A percentile compares a stretch with the other conserved stretches of the same genome.
These are phyloP conservation scores for Lasioglossum vierecki DNA, from an alignment of 2,888 invertebrate species.

Conservation along the genomic window DNA sequence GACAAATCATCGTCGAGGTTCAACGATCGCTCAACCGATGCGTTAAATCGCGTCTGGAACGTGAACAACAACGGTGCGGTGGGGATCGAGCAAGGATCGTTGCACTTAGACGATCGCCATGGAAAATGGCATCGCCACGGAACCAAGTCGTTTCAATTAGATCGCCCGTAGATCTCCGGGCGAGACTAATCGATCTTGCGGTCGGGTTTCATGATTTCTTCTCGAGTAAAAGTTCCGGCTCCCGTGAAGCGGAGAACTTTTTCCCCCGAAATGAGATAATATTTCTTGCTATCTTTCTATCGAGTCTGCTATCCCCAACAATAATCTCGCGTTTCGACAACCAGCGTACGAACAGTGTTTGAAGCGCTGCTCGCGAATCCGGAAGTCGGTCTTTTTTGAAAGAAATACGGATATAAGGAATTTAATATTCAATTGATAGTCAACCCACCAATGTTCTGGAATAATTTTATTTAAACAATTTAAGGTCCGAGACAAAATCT, in stretches of 20 bases:
- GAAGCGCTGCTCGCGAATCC: neutral
- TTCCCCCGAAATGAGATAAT: neutral
- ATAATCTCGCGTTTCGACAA: neutral
- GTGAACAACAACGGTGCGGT: neutral
- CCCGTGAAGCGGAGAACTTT: neutral
- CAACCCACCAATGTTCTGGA: neutral
- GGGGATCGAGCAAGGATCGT: neutral
- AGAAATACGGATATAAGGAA: neutral
- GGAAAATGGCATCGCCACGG: neutral
- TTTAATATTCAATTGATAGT: neutral
- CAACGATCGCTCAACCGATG: conserved; percentile 16
- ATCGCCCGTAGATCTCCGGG: neutral
- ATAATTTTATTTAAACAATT: neutral
- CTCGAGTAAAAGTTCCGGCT: neutral
- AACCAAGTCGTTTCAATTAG: conserved; percentile 6
- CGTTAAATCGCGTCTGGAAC: conserved; percentile 31
- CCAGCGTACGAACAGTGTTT: neutral
- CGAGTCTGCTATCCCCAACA: neutral
- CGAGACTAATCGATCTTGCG: neutral
- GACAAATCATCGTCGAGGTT: conserved; percentile 24
- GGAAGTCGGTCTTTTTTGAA: neutral
- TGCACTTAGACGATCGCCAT: neutral
- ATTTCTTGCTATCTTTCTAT: neutral
- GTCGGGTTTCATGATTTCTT: neutral
- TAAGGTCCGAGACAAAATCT: neutral